phyloP scores from a whole-genome alignment of 1,140 invertebrate species.

The Drosophila fuyamai region DNA sequence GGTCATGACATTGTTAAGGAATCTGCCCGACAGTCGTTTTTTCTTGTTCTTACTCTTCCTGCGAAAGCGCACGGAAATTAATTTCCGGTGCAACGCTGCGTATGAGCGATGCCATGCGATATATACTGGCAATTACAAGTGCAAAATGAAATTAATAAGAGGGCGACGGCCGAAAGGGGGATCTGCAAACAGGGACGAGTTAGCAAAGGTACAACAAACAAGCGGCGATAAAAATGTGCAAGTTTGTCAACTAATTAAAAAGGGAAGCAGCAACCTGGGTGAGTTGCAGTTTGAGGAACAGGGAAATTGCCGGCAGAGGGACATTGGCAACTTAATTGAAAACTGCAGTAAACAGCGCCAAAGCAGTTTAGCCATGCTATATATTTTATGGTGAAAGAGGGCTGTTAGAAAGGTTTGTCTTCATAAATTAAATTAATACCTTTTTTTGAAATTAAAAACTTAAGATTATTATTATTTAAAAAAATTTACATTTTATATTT shows the following conservation, averaged over 20 bases:
- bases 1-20: constrained; percentile 21
- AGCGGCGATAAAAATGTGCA: constrained; percentile 63
- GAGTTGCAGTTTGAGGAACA: constrained; percentile 23
- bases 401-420: background rate
- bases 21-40: constrained; percentile 10
- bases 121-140: constrained; percentile 59
- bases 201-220: constrained; percentile 35
- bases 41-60: background rate
- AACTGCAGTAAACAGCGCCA: constrained; percentile 70
- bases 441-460: too few relatives aligned
- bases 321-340: constrained; percentile 72
- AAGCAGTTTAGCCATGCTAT: constrained; percentile 66
- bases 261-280: constrained; percentile 45
- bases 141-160: constrained; percentile 69
- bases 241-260: constrained; percentile 71
- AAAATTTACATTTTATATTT: too few relatives aligned
- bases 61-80: constrained; percentile 49
- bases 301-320: constrained; percentile 25
- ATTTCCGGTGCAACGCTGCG: constrained; percentile 64
- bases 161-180: constrained; percentile 9
- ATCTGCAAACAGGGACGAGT: constrained; percentile 35
- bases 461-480: too few relatives aligned
- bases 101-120: constrained; percentile 66
- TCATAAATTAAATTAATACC: too few relatives aligned
- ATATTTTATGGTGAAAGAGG: constrained; percentile 31